A percentile compares a stretch with the other conserved stretches of the same genome.
These are phyloP conservation scores for Acanthochromis polyacanthus DNA, from an alignment of 2,113 vertebrate genomes.

Conservation along the genomic window DNA sequence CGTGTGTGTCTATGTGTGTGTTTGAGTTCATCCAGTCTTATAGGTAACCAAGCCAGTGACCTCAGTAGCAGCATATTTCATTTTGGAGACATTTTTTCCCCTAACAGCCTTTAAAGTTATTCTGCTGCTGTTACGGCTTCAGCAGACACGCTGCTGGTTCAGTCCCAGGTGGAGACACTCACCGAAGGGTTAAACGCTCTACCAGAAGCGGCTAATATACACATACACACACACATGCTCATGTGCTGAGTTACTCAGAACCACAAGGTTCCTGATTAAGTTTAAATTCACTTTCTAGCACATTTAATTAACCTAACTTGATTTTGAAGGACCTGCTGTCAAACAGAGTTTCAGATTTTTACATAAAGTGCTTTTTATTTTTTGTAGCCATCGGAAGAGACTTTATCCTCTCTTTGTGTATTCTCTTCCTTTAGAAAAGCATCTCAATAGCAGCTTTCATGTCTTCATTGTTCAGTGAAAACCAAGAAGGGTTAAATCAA, in stretches of 20 bases:
- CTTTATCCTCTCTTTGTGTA: conserved; percentile 14
- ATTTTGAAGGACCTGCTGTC: conserved; percentile 52
- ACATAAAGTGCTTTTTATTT: conserved; percentile 39
- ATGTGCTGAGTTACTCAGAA: conserved; percentile 37
- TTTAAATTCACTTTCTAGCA: conserved; percentile 74
- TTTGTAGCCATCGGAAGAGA: conserved; percentile 7
- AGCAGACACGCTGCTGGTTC: conserved; percentile 45
- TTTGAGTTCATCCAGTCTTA: conserved; percentile 26
- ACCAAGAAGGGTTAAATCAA: conserved; percentile 27
- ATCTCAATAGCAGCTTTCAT: conserved; percentile 31
- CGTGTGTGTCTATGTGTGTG: conserved; percentile 29
- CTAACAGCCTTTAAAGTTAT: conserved; percentile 69
- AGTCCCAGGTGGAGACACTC: conserved; percentile 63
- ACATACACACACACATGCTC: conserved; percentile 16
- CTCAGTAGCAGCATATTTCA: conserved; percentile 55
- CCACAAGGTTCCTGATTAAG: conserved; percentile 66
- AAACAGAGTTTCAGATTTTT: conserved; percentile 46
- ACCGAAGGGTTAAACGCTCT: conserved; percentile 73
- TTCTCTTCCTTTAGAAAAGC: conserved; percentile 28
- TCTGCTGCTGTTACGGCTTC: conserved; percentile 57
- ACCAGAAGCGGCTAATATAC: conserved; percentile 59
- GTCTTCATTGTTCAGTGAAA: conserved; percentile 5
- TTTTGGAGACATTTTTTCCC: conserved; percentile 45
- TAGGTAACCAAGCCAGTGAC: conserved; percentile 46
- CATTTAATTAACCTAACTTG: conserved; percentile 76